Evolutionary conservation across 2,888 invertebrate species (phyloP).

Genomic region (Hetaerina titia): DNA sequence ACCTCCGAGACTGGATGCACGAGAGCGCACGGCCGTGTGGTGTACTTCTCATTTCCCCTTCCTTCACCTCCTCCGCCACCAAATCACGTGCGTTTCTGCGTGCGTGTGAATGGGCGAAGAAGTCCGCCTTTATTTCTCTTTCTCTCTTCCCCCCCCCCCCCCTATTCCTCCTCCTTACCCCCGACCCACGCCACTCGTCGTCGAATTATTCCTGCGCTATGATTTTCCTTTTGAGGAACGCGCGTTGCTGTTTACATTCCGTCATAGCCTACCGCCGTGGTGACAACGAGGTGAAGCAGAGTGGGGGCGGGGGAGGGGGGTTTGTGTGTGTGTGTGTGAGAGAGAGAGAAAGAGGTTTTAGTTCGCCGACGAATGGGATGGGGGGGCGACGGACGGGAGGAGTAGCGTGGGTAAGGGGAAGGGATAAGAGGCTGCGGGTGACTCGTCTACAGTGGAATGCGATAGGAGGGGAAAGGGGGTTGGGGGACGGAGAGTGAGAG

Average conservation of each 20-base stretch:
- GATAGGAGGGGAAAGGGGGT: background rate
- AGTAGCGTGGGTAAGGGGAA: background rate
- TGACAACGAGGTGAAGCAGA: slow-evolving; percentile 47
- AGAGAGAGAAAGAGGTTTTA: background rate
- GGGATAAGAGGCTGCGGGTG: slow-evolving; percentile 33
- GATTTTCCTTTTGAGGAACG: slow-evolving; percentile 45
- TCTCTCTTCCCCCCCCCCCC: background rate
- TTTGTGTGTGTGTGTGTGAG: background rate
- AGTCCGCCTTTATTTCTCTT: background rate
- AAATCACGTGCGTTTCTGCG: background rate
- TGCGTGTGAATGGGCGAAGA: background rate
- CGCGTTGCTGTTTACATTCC: slow-evolving; percentile 63
- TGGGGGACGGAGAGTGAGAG: background rate
- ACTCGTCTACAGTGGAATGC: slow-evolving; percentile 59
- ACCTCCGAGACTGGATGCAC: background rate
- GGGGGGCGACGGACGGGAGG: background rate
- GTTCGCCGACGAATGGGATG: background rate
- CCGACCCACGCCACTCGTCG: background rate
- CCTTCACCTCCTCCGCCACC: background rate
- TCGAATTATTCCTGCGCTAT: slow-evolving; percentile 40
- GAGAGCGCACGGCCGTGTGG: slow-evolving; percentile 57
- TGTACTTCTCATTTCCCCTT: background rate
- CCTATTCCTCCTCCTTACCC: background rate
- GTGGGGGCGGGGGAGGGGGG: background rate
- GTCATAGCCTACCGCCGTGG: slow-evolving; percentile 49